Evolutionary conservation across 2,797 vertebrate genomes (phyloP).

Genomic region (Momotus momota): DNA sequence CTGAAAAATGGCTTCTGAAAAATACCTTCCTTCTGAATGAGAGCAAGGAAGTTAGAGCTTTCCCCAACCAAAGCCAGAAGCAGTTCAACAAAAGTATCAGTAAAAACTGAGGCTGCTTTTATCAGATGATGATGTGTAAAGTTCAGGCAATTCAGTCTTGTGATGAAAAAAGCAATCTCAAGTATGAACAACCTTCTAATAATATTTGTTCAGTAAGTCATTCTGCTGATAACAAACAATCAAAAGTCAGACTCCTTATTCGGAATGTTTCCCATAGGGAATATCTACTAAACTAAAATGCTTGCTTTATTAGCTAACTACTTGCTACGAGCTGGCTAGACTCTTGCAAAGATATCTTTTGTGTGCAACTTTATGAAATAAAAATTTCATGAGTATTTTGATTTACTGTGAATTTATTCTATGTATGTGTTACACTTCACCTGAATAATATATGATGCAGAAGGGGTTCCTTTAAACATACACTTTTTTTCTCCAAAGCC

Average conservation of each 20-base stretch:
- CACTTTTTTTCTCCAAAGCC: not conserved
- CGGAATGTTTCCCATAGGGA: conserved; percentile 17
- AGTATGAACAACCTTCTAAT: conserved; percentile 71
- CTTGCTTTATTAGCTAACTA: conserved; percentile 10
- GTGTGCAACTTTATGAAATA: not conserved
- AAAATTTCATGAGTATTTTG: not conserved
- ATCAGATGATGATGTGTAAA: conserved; percentile 60
- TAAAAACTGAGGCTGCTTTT: conserved; percentile 49
- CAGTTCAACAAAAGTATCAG: conserved; percentile 24
- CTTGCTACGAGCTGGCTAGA: not conserved
- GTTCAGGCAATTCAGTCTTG: conserved; percentile 56
- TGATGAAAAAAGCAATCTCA: conserved; percentile 70
- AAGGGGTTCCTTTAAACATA: not conserved
- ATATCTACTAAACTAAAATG: conserved; percentile 1
- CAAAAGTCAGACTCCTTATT: conserved; percentile 44
- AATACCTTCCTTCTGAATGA: not conserved
- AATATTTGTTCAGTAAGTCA: conserved; percentile 79
- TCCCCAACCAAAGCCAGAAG: not conserved
- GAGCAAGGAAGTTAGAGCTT: not conserved
- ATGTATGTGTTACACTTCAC: not conserved
- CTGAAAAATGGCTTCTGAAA: not conserved
- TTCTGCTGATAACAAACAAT: conserved; percentile 67
- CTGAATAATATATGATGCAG: not conserved
- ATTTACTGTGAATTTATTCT: not conserved
- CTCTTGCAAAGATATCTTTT: not conserved